Percentiles rank a stretch among this genome's conserved stretches.
Conservation (phyloP, 1,140 invertebrate species). For the Vanessa tameamea region DNA sequence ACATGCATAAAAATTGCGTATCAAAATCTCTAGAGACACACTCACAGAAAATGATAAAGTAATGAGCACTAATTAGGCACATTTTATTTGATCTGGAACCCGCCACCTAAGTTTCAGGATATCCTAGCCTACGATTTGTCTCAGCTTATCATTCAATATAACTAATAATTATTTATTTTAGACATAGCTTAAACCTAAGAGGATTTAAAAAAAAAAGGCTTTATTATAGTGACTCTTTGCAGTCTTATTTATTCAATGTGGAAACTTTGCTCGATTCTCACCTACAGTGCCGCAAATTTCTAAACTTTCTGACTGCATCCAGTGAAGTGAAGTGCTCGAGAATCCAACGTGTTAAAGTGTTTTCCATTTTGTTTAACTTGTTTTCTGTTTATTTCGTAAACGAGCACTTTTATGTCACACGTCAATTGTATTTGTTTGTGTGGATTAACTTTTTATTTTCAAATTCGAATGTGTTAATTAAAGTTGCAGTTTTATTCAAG, state of each 20-base stretch:
- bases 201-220: no score
- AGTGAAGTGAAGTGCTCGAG: slow-evolving; percentile 18
- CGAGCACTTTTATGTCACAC: not conserved
- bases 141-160: no score
- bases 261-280: slow-evolving; percentile 13
- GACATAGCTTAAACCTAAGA: no score
- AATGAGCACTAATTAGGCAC: no score
- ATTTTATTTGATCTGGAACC: no score
- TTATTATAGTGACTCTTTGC: not conserved
- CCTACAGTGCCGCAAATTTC: slow-evolving; percentile 13
- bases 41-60: no score
- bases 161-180: no score
- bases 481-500: slow-evolving; percentile 3
- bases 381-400: slow-evolving; percentile 22
- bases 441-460: slow-evolving; percentile 2
- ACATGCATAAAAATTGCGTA: no score
- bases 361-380: slow-evolving; percentile 25
- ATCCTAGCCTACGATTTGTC: no score
- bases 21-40: no score
- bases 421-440: slow-evolving; percentile 7
- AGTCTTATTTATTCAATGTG: slow-evolving; percentile 14
- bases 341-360: slow-evolving; percentile 15
- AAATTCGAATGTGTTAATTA: slow-evolving; percentile 1
- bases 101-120: no score
- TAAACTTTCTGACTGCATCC: slow-evolving; percentile 18